Evolutionary conservation across 2,888 invertebrate species (phyloP), one percentile per base, ranked within the genome.

Genomic region (Acanthosoma haemorrhoidale): DNA sequence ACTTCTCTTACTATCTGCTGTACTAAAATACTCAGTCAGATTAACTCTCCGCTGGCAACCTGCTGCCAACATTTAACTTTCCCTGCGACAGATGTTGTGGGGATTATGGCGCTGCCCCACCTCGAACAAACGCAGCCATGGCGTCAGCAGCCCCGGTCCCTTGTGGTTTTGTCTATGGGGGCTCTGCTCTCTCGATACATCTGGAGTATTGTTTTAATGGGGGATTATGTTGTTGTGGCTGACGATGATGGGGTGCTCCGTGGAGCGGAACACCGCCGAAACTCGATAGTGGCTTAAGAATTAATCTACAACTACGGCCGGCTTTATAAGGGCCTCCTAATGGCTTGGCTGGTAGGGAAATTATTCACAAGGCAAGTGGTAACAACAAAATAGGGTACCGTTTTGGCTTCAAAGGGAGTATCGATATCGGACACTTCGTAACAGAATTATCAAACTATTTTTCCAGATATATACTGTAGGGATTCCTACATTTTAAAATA

Each of bases 91-190:
- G 61, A 34, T 61, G 61, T 32, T 60, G 60, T 6, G 4, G 34
- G 61, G 61, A 61, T 61, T 61, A 61, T 61, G 61, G 61, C 61
- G 51, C 43, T 25, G 51, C 51, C 51, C 43, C 51, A 25, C 51
- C 51, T 51, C 25, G 51, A 51, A n/a, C 51, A 51, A 51, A 51
- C 51, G 29, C 51, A 13, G 51, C 51, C 51, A 51, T 51, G 25
- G 51, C 29, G 51, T 25, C 8, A 51, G 51, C 51, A 25, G 25
- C 29, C 25, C n/a, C 5, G 13, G 25, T 51, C 51, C 51, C 51
- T 51, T 51, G 51, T 51, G 51, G 51, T 51, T 51, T 43, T 51
- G 25, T 25, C 25, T 8, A 51, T 51, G 51, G 25, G 13, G 2
- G 13, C 25, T 3, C 51, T 25, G 51, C 51, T 25, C 21, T 51